These are phyloP conservation scores for Siderastrea radians DNA, from an alignment of 92 coral and sea anemone genomes.

Conservation along the genomic window DNA sequence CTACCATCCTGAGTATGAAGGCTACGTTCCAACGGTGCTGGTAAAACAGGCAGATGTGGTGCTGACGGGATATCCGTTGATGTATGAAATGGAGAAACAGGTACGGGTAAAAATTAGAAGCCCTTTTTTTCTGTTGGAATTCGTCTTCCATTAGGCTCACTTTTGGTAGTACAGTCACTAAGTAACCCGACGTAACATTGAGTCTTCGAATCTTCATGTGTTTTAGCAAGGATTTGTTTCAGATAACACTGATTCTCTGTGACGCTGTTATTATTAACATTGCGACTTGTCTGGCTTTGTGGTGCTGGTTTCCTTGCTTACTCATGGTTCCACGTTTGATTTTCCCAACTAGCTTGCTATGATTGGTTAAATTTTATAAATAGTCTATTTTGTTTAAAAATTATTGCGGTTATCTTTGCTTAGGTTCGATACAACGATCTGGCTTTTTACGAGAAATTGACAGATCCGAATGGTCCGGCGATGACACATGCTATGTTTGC, in stretches of 20 bases:
- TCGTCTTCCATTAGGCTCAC: too few species aligned
- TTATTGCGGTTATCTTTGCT: neutral
- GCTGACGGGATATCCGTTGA: constrained; percentile 80
- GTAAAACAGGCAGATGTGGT: constrained; percentile 89
- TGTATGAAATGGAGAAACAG: constrained; percentile 82
- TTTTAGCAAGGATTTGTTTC: too few species aligned
- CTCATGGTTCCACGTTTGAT: neutral
- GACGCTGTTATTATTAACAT: too few species aligned
- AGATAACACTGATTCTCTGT: too few species aligned
- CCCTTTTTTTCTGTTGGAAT: too few species aligned
- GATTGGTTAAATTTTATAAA: too few species aligned
- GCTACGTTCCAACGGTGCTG: constrained; percentile 43
- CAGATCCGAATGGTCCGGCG: constrained; percentile 83
- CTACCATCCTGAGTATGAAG: constrained; percentile 87
- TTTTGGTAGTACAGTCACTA: too few species aligned
- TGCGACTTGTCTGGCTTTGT: too few species aligned
- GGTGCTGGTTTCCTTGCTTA: neutral
- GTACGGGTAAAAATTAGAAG: constrained; percentile 18
- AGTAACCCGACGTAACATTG: too few species aligned
- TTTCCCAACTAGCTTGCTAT: too few species aligned
- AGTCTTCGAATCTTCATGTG: too few species aligned
- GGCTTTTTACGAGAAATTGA: constrained; percentile 63
- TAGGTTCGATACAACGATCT: constrained; percentile 88
- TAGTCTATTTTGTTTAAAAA: neutral
- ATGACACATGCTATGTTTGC: constrained; percentile 93